Evolutionary conservation across 2,113 vertebrate species (phyloP), one percentile per base, ranked within the genome.

Genomic region (Eubucco bourcierii): DNA sequence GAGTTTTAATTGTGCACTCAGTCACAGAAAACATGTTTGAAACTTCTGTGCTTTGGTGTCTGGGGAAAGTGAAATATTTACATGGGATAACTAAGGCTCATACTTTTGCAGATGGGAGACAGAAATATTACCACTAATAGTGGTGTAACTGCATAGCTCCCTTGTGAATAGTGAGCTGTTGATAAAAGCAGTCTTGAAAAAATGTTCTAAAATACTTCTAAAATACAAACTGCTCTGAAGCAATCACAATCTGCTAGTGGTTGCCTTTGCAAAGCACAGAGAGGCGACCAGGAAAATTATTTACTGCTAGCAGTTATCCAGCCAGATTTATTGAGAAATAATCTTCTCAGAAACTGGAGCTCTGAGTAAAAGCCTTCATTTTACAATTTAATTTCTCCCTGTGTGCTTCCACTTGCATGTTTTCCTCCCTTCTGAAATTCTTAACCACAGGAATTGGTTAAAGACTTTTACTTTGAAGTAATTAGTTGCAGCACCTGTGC

Each of bases 181-280:
- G 14, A 81, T 72, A 83, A 81, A 85, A 70, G 55, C 39, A 66
- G 15, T 33, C 50, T 80, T 91, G 87, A 27, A 86, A 96, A 92
- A 86, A 79, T 44, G 9, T 28, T 76, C 67, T 88, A 37, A 79
- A 81, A 76, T 81, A 60, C 75, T 88, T 96, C 73, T 70, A 23
- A 79, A 52, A 52, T 79, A 55, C 37, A 93, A 96, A 77, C n/a
- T 24, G 2, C 79, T 91, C 53, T 66, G 89, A 81, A 85, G 60
- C 25, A 92, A 55, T 68, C 55, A 50, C 59, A 83, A 18, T 91
- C 87, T 92, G 73, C 41, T 86, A 79, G 58, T 79, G 41, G 6
- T 37, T 75, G 18, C 67, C 31, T 85, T 21, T 84, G 60, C 20
- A 81, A 78, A 66, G 72, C 23, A 71, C 31, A 66, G 33, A 76